Evolutionary conservation across 2,113 vertebrate species (phyloP), one percentile per base, ranked within the genome.

Genomic region (Platanista minor): DNA sequence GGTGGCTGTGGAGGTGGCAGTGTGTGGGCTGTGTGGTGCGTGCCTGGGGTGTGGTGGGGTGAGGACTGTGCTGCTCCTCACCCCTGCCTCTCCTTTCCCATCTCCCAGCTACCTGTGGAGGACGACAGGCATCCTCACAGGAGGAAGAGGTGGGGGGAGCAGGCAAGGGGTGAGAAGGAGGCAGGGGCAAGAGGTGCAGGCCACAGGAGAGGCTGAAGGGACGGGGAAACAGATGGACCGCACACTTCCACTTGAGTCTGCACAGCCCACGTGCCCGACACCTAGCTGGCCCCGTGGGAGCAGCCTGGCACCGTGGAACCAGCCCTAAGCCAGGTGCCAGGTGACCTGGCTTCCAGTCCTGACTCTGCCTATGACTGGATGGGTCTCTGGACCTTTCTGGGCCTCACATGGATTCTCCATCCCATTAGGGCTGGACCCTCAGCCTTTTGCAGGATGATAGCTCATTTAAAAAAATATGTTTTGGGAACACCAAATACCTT

Each of bases 21-120:
- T 36, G 87, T 54, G 66, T 69, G 91, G 57, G 62, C 72, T 8
- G 93, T 5, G 94, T 12, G 64, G 91, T 88, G 13, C 88, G 95
- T 90, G 92, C 93, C 66, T 87, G 97, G 80, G 78, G 83, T 27
- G 39, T 94, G 86, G 25, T 81, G 36, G 61, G 27, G 27, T 20
- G 49, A 17, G 43, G 54, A 9, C 5, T 1, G 12, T 2, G 2
- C 59, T 69, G 64, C 33, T n/a, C 1, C 67, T 49, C 29, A 2
- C 31, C 52, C 74, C 75, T 54, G 61, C 71, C 36, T 91, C 61
- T 49, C 64, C 82, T 36, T 25, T n/a, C 67, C 74, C 11, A 0
- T 33, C 52, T 67, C 86, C 62, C 57, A 14, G 41, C 64, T 21
- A 39, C 62, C 52, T 11, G 9, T 10, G 71, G 36, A 74, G n/a